Percentiles rank a stretch among this genome's conserved stretches.
Conservation (phyloP, 2,888 invertebrate species). For the Minunthozetes semirufus region DNA sequence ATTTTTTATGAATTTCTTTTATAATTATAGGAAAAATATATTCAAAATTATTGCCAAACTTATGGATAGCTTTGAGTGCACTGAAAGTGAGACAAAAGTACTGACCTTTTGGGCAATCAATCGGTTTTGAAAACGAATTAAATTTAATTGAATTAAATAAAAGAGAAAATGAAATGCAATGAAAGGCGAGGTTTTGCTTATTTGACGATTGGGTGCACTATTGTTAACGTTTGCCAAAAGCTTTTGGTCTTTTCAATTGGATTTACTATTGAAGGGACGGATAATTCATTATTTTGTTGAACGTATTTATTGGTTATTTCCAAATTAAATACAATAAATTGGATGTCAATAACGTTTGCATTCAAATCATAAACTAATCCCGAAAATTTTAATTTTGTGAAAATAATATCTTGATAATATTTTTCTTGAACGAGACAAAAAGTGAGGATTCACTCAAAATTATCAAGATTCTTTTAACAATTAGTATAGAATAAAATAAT, state of each 20-base stretch:
- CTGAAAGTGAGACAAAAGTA: too few species aligned
- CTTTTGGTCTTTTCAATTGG: not conserved
- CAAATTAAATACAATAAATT: not conserved
- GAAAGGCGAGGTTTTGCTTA: not conserved
- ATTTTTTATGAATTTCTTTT: too few species aligned
- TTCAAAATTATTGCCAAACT: too few species aligned
- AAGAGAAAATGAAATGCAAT: not conserved
- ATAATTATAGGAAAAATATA: too few species aligned
- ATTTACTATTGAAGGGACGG: not conserved
- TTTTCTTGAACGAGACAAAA: too few species aligned
- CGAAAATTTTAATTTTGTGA: not conserved
- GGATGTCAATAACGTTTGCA: not conserved
- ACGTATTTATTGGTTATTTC: not conserved
- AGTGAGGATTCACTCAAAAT: too few species aligned
- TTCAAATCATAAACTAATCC: too few species aligned
- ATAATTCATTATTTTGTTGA: not conserved
- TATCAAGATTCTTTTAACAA: too few species aligned
- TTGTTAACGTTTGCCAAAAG: not conserved
- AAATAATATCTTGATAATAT: too few species aligned
- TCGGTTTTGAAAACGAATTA: not conserved
- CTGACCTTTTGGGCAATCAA: too few species aligned
- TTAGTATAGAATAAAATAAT: too few species aligned
- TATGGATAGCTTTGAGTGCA: too few species aligned
- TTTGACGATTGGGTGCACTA: not conserved
- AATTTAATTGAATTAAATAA: not conserved